Percentiles rank a stretch among this genome's conserved stretches.
Conservation (phyloP, 2,888 invertebrate genomes). For the Euclidia mi region DNA sequence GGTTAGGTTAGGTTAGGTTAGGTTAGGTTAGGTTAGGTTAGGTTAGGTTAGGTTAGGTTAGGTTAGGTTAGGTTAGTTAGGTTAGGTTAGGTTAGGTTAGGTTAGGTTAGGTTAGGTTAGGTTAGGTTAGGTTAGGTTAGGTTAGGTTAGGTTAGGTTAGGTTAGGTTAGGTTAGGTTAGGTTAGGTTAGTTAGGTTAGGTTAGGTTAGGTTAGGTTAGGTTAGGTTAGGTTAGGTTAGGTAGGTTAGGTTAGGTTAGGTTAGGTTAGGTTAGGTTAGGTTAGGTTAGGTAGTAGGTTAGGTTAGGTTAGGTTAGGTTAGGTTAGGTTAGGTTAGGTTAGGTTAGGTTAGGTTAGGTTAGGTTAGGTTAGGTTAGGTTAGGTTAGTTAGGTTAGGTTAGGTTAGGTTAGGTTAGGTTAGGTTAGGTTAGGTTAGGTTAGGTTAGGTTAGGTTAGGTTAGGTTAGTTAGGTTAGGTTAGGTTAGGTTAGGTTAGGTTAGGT, state of each 20-base stretch:
- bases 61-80: constrained; percentile 9
- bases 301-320: constrained; percentile 12
- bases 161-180: constrained; percentile 8
- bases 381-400: constrained; percentile 3
- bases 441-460: constrained; percentile 9
- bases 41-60: constrained; percentile 9
- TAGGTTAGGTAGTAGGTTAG: constrained; percentile 15
- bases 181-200: constrained; percentile 9
- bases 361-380: constrained; percentile 6
- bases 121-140: constrained; percentile 8
- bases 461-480: constrained; percentile 14
- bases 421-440: constrained; percentile 1
- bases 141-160: constrained; percentile 8
- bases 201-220: constrained; percentile 9
- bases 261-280: constrained; percentile 9
- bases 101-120: constrained; percentile 9
- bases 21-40: constrained; percentile 9
- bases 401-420: constrained; percentile 23
- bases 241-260: constrained; percentile 8
- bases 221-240: constrained; percentile 8
- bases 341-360: constrained; percentile 1
- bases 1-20: constrained; percentile 9
- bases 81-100: constrained; percentile 8
- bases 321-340: constrained; percentile 8
- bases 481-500: constrained; percentile 26